Evolutionary conservation across 2,797 vertebrate genomes (phyloP), one percentile per base, ranked within the genome.

Genomic region (Myiothlypis coronata): DNA sequence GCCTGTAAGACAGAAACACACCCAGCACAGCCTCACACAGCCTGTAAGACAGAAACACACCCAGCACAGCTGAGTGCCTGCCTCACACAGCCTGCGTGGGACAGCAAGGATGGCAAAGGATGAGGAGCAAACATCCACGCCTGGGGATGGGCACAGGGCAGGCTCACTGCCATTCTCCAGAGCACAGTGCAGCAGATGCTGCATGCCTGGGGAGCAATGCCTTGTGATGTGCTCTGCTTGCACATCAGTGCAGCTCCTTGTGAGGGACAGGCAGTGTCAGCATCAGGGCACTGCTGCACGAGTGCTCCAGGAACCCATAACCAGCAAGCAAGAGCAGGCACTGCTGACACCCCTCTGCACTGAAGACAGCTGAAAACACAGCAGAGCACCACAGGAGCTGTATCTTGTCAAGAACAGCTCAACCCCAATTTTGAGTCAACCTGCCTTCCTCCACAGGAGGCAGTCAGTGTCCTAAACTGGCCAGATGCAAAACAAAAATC

Each of bases 91-190:
- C 35, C 35, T 35, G 35, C 35, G 9, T 37, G 11, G 27, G 14
- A 43, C 13, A 50, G 22, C 2, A 32, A 87, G 28, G 39, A n/a
- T 10, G 12, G 43, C 50, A 61, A 75, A 34, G 30, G 37, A 11
- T 17, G 46, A 56, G 35, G 32, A 56, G 13, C 43, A 65, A 39
- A 46, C 1, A 4, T 12, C 74, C 59, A 4, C 0, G 0, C 23
- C 35, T 41, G 19, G 17, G n/a, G 52, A 70, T 4, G 7, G 47
- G 64, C 43, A 76, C 3, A 1, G 12, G 22, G 23, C 37, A 26
- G 4, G 14, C n/a, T 34, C 56, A 23, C 6, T 68, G 15, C 20
- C 43, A 26, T 27, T 43, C 34, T 16, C 47, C 56, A 59, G 64
- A 50, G 79, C 43, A 64, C 13, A 37, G 44, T 4, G 46, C 27